Conservation (phyloP, 2,113 vertebrate species). For the Pseudolaguvia tuberculata region DNA sequence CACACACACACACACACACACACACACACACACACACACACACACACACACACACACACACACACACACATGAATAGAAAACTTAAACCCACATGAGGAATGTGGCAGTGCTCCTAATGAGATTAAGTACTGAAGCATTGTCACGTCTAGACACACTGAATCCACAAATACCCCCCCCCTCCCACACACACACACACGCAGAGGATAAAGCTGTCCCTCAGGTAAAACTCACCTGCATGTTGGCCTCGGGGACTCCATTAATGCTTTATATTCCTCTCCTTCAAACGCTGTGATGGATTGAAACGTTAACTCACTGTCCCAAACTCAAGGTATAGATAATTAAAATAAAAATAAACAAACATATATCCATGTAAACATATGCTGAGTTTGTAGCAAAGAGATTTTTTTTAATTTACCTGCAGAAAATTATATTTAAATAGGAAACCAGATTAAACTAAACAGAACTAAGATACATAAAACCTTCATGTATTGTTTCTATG, state of each 20-base stretch:
- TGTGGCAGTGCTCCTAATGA: constrained; percentile 63
- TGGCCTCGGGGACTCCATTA: constrained; percentile 55
- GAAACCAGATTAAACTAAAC: background rate
- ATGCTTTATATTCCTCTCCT: constrained; percentile 58
- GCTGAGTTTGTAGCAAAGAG: background rate
- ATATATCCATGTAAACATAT: background rate
- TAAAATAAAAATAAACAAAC: background rate
- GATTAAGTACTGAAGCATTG: constrained; percentile 64
- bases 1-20: no score
- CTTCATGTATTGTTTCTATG: background rate
- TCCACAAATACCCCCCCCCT: constrained; percentile 66
- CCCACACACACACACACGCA: constrained; percentile 16
- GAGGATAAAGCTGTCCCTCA: constrained; percentile 41
- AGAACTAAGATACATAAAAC: no score
- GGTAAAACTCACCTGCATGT: constrained; percentile 63
- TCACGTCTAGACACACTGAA: constrained; percentile 65
- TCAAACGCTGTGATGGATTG: constrained; percentile 35
- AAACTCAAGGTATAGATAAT: background rate
- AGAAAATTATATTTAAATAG: background rate
- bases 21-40: no score
- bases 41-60: no score
- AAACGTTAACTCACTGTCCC: background rate
- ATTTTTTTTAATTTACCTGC: background rate
- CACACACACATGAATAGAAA: constrained; percentile 64
- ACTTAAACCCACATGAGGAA: constrained; percentile 51